phyloP scores from a whole-genome alignment of 2,113 vertebrate genomes.

The Barnardius zonarius region DNA sequence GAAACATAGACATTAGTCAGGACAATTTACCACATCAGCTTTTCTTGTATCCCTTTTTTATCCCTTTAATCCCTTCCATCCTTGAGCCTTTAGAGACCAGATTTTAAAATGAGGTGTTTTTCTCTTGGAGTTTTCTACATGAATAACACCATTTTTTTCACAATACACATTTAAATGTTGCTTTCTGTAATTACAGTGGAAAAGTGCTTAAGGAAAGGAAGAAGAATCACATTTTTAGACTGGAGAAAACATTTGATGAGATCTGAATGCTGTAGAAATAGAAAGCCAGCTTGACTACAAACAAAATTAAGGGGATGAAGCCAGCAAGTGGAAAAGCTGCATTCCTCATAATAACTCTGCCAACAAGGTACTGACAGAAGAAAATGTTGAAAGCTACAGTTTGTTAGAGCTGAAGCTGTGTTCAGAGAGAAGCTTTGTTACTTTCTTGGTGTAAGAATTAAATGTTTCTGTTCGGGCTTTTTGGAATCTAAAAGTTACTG shows the following conservation, averaged over 20 bases:
- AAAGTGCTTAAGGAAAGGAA: not conserved
- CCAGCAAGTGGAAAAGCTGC: not conserved
- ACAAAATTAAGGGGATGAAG: not conserved
- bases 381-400: not conserved
- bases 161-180: not conserved
- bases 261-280: not conserved
- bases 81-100: not conserved
- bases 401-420: not conserved
- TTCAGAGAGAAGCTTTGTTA: not conserved
- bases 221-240: not conserved
- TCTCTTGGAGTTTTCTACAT: not conserved
- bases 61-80: not conserved
- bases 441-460: not conserved
- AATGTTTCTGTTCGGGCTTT: not conserved
- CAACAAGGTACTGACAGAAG: not conserved
- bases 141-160: not conserved
- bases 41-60: not conserved
- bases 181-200: not conserved
- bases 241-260: not conserved
- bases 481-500: not conserved
- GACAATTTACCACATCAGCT: not conserved
- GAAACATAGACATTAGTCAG: not conserved
- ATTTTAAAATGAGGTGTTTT: not conserved
- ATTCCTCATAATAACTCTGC: not conserved
- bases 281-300: not conserved